phyloP scores from a whole-genome alignment of 2,797 vertebrate genomes.

The Molossus molossus region DNA sequence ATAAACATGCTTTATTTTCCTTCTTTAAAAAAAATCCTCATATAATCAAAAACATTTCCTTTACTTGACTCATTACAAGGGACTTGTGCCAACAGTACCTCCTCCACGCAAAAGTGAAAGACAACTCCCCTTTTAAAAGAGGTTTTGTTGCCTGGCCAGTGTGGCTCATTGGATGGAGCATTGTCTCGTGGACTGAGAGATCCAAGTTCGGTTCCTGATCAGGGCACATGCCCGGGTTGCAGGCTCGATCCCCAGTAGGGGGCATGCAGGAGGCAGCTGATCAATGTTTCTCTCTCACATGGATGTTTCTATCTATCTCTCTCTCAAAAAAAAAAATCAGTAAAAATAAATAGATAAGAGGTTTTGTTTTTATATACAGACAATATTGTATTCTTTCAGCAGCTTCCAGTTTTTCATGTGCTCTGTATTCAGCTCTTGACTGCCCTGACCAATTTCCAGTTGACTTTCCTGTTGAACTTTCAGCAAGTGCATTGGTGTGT shows the following conservation, averaged over 20 bases:
- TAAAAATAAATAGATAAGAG: too few relatives aligned
- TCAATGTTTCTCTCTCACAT: too few relatives aligned
- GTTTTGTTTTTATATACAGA: background rate
- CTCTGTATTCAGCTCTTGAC: conserved; percentile 55
- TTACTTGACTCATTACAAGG: conserved; percentile 59
- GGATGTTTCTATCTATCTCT: too few relatives aligned
- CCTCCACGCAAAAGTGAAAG: background rate
- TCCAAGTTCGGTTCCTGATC: too few relatives aligned
- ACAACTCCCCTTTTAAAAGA: conserved; percentile 36
- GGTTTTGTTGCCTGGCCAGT: background rate
- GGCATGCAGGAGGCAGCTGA: too few relatives aligned
- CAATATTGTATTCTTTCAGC: background rate
- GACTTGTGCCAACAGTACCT: conserved; percentile 15
- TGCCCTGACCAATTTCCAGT: conserved; percentile 60
- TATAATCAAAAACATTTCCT: conserved; percentile 60
- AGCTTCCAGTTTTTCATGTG: conserved; percentile 59
- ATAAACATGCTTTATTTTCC: conserved; percentile 21
- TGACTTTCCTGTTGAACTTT: background rate
- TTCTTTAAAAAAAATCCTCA: conserved; percentile 24
- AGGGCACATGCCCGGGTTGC: too few relatives aligned
- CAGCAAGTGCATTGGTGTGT: background rate
- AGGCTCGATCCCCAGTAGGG: too few relatives aligned
- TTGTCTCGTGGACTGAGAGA: too few relatives aligned
- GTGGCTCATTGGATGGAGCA: too few relatives aligned
- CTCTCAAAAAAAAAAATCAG: too few relatives aligned